Evolutionary conservation across 2,797 vertebrate genomes (phyloP), one percentile per base, ranked within the genome.

Genomic region (Cheracebus regulus): DNA sequence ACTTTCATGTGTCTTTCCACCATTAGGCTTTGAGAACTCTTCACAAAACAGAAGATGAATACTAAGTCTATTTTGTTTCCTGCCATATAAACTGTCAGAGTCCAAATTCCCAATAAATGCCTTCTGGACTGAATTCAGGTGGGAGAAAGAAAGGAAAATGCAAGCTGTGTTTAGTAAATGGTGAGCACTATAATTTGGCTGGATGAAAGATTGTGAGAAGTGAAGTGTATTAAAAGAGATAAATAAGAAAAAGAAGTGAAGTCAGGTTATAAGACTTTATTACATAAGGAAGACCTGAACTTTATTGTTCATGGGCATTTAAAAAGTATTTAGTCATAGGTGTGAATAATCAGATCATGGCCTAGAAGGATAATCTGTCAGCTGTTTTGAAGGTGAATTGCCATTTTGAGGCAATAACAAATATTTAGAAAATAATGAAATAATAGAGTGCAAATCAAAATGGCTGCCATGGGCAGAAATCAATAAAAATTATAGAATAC

Each of bases 61-160:
- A 75, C 17, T 58, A 79, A 79, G 79, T 52, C 13, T 95, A 13
- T 72, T 93, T 73, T 93, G 19, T 78, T 85, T 95, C 44, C 33
- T 61, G 30, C 9, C 11, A 93, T 33, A 57, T 58, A 79, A 92
- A 81, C 50, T 41, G 55, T 70, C 28, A 80, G 3, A 76, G 24
- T 81, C 33, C 30, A 96, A 89, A 3, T 76, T 22, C 10, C 90
- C 50, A 82, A 41, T 46, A 95, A 94, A 75, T 67, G 10, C 28
- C 24, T 88, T 93, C 58, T 84, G 30, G 33, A 87, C 15, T 95
- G 39, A 89, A 50, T 96, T 94, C 61, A 88, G 64, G 76, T 91
- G 19, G 57, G 44, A 84, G n/a, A 92, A 84, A 83, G 15, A 73
- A 95, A 73, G 41, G 19, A 46, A 81, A 52, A 80, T 50, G 17